phyloP scores from a whole-genome alignment of 2,888 invertebrate species.

The Diarsia mendica region DNA sequence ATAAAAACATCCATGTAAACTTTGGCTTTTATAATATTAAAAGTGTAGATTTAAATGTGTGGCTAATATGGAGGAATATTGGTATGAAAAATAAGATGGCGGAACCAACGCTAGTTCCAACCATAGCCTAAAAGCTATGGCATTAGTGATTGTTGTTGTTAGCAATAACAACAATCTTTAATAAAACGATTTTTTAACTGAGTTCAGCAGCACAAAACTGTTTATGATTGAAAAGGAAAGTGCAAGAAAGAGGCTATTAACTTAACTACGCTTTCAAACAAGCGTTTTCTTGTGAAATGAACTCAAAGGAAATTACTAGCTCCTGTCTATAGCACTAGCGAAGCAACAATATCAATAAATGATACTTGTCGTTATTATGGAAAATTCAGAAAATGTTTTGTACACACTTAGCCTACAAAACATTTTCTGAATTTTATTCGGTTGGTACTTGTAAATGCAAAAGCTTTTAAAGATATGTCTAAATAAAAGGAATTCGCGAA shows the following conservation, averaged over 20 bases:
- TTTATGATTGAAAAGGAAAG: constrained; percentile 37
- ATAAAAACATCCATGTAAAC: neutral
- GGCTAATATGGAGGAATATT: neutral
- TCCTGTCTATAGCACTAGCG: neutral
- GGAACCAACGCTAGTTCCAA: neutral
- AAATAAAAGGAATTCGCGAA: neutral
- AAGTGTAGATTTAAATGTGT: neutral
- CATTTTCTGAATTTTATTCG: neutral
- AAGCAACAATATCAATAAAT: neutral
- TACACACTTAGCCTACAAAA: too few species aligned
- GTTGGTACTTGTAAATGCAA: neutral
- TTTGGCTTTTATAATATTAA: neutral
- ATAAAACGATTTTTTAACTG: constrained; percentile 15
- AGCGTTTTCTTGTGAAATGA: constrained; percentile 22
- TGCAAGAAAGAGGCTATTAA: constrained; percentile 13
- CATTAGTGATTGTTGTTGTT: too few species aligned
- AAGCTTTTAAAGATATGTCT: neutral
- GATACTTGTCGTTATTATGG: neutral
- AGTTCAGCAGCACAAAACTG: constrained; percentile 1
- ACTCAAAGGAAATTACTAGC: constrained; percentile 19
- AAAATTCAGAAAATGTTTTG: too few species aligned
- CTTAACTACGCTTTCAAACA: constrained; percentile 15
- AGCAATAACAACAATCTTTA: neutral
- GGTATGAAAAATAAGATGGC: neutral
- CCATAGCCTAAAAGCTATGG: neutral